These are phyloP conservation scores for Campaea margaritaria DNA, from an alignment of 2,888 invertebrate species.

Conservation along the genomic window DNA sequence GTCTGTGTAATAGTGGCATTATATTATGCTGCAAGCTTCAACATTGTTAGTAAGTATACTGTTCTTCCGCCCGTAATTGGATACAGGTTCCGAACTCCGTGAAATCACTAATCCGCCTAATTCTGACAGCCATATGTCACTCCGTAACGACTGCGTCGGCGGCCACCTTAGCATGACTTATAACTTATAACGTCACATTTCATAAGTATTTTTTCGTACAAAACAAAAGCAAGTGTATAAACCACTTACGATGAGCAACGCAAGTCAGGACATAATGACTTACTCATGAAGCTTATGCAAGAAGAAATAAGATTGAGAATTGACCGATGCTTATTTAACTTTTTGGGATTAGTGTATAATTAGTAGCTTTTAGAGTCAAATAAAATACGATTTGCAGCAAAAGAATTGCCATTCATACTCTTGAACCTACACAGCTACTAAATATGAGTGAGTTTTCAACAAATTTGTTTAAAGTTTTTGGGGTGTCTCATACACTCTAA, in stretches of 20 bases:
- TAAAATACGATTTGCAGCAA: no score
- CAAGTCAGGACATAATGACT: no score
- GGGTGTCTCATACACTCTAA: slow-evolving; percentile 35
- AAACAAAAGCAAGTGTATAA: slow-evolving; percentile 29
- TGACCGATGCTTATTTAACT: not conserved
- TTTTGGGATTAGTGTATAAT: no score
- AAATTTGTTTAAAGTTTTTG: not conserved
- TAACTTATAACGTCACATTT: slow-evolving; percentile 40
- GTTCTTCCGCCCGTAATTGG: slow-evolving; percentile 70
- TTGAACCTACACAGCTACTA: not conserved
- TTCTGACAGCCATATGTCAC: slow-evolving; percentile 85
- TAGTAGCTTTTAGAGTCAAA: no score
- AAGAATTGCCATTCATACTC: no score
- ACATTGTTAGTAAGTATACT: slow-evolving; percentile 4
- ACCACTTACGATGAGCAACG: not conserved
- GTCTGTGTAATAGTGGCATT: no score
- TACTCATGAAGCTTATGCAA: not conserved
- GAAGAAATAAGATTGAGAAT: not conserved
- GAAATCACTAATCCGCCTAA: slow-evolving; percentile 85
- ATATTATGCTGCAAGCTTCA: not conserved
- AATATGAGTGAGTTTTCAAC: not conserved
- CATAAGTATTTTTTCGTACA: slow-evolving; percentile 32
- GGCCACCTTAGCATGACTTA: slow-evolving; percentile 46
- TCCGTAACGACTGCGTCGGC: slow-evolving; percentile 70
- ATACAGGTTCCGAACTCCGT: slow-evolving; percentile 76